These are phyloP conservation scores for Aspidiotus destructor DNA, from an alignment of 2,888 invertebrate species.

Conservation along the genomic window DNA sequence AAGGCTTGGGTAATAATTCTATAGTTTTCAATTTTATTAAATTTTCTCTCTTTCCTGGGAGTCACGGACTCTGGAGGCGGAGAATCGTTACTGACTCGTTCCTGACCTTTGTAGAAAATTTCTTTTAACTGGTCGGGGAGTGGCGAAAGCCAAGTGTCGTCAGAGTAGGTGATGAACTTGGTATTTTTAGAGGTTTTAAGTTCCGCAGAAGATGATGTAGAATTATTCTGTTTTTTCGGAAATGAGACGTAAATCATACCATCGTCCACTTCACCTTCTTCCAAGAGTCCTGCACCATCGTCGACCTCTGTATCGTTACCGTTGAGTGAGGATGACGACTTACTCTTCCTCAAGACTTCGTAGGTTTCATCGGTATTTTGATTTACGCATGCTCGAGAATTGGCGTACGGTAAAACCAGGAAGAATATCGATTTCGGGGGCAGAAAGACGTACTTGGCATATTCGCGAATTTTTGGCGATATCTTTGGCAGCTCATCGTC, in stretches of 20 bases:
- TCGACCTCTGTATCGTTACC: conserved; percentile 7
- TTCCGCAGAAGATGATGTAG: not conserved
- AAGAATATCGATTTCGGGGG: conserved; percentile 38
- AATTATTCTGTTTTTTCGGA: conserved; percentile 5
- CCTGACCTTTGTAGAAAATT: not conserved
- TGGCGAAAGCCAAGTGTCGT: conserved; percentile 34
- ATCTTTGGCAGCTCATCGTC: conserved; percentile 46
- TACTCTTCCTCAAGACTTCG: not conserved
- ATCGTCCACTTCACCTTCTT: conserved; percentile 14
- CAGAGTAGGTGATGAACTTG: conserved; percentile 35
- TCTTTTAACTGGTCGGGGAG: conserved; percentile 33
- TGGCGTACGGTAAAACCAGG: conserved; percentile 38
- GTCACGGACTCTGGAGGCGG: not conserved
- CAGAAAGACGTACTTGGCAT: conserved; percentile 33
- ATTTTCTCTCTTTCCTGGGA: not conserved
- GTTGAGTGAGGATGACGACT: not conserved
- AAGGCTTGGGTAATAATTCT: conserved; percentile 34
- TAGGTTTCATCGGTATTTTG: conserved; percentile 22
- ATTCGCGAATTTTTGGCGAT: conserved; percentile 36
- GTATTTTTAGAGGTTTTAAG: conserved; percentile 14
- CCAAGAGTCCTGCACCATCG: no score
- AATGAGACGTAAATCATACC: conserved; percentile 11
- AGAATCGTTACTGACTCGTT: not conserved
- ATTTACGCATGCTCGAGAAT: conserved; percentile 36
- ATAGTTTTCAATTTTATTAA: conserved; percentile 29